phyloP scores from a whole-genome alignment of 2,113 vertebrate genomes.

The Epinephelus cyanopodus region DNA sequence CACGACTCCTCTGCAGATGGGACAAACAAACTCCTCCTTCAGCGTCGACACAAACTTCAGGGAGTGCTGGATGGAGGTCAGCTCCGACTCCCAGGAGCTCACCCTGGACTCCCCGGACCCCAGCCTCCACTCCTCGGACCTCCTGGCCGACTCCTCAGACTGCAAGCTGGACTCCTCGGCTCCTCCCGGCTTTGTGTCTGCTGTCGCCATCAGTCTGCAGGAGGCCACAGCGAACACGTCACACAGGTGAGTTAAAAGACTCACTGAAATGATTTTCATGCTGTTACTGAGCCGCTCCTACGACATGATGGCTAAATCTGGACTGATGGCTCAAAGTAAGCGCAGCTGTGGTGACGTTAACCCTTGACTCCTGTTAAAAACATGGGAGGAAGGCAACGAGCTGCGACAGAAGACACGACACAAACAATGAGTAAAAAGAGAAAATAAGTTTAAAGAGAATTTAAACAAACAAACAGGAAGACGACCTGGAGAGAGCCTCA shows the following conservation, averaged over 20 bases:
- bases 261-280: neutral
- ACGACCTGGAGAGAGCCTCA: too few species aligned
- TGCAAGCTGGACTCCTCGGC: neutral
- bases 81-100: slow-evolving; percentile 61
- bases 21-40: slow-evolving; percentile 70
- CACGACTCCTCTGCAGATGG: slow-evolving; percentile 61
- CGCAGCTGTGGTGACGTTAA: too few species aligned
- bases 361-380: too few species aligned
- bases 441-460: too few species aligned
- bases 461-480: too few species aligned
- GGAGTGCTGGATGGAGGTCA: slow-evolving; percentile 45
- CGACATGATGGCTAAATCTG: too few species aligned
- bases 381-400: too few species aligned
- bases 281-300: too few species aligned
- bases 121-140: neutral
- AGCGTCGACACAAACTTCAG: slow-evolving; percentile 63
- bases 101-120: slow-evolving; percentile 31
- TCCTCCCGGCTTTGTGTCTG: neutral
- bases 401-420: too few species aligned
- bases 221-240: neutral
- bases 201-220: slow-evolving; percentile 49
- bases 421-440: too few species aligned
- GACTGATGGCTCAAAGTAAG: too few species aligned
- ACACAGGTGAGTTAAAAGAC: neutral
- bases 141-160: neutral